Evolutionary conservation across 1,140 invertebrate genomes (phyloP).

Genomic region (Planococcus citri): DNA sequence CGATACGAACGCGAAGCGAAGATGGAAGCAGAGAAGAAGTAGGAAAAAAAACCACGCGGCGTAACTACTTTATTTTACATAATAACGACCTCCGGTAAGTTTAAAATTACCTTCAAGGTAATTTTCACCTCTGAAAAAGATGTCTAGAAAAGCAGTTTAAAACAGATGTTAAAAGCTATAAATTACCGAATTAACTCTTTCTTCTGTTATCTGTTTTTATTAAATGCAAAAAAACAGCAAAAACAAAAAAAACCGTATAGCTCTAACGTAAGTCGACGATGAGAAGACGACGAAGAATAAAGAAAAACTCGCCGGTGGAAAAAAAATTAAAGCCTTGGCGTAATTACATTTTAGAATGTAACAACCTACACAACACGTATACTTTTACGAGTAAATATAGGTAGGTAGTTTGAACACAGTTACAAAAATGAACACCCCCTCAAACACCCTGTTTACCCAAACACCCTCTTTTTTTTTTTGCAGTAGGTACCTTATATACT

Average conservation of each 20-base stretch:
- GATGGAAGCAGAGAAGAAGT: background rate
- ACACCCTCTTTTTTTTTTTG: too few species aligned
- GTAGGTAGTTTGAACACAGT: too few species aligned
- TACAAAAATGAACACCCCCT: too few species aligned
- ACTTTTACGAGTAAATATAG: too few species aligned
- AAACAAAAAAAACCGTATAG: background rate
- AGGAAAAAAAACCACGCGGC: background rate
- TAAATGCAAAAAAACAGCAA: slow-evolving; percentile 3
- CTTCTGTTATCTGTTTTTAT: slow-evolving; percentile 17
- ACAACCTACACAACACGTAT: too few species aligned
- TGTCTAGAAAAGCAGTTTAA: slow-evolving; percentile 14
- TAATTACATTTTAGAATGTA: background rate
- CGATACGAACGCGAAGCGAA: background rate
- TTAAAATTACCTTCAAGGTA: slow-evolving; percentile 16
- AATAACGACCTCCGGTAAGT: slow-evolving; percentile 11
- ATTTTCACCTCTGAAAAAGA: slow-evolving; percentile 20
- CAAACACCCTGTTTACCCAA: too few species aligned
- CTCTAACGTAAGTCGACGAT: background rate
- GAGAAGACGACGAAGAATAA: background rate
- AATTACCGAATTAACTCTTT: slow-evolving; percentile 19
- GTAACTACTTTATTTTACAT: slow-evolving; percentile 16
- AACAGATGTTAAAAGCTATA: slow-evolving; percentile 18
- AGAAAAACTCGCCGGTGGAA: background rate
- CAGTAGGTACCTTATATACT: too few species aligned
- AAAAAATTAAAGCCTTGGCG: background rate